Evolutionary conservation across 1,140 invertebrate species (phyloP).

Genomic region (Stegodyphus mimosarum): DNA sequence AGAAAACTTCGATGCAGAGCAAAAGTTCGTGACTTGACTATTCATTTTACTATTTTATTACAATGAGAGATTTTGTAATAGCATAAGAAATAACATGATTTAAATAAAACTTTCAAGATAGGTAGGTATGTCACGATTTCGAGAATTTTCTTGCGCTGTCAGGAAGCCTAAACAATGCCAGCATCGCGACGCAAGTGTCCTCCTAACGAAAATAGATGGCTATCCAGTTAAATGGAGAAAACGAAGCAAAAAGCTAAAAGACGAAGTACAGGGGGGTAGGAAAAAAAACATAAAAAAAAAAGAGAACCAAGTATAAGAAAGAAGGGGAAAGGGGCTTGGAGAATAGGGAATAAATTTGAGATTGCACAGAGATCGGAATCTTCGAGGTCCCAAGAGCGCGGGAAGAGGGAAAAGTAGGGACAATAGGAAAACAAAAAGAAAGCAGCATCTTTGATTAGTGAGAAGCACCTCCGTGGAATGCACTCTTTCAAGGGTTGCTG

Average conservation of each 20-base stretch:
- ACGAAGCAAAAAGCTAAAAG: slow-evolving; percentile 28
- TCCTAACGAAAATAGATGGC: slow-evolving; percentile 56
- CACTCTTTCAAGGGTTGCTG: slow-evolving; percentile 26
- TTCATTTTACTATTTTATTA: too few species aligned
- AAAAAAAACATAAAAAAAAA: background rate
- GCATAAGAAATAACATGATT: too few species aligned
- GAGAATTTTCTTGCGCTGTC: too few species aligned
- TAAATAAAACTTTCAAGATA: too few species aligned
- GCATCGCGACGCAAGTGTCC: too few species aligned
- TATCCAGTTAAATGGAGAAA: slow-evolving; percentile 35
- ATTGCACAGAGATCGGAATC: slow-evolving; percentile 58
- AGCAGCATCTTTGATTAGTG: slow-evolving; percentile 60
- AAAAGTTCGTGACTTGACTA: too few species aligned
- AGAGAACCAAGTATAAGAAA: background rate
- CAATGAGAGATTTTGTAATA: too few species aligned
- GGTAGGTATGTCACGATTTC: too few species aligned
- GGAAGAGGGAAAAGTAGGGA: slow-evolving; percentile 37
- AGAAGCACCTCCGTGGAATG: slow-evolving; percentile 53
- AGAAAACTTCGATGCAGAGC: too few species aligned
- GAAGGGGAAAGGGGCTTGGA: background rate
- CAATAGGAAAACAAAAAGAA: slow-evolving; percentile 59
- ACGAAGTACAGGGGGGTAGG: background rate
- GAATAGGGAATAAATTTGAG: slow-evolving; percentile 57
- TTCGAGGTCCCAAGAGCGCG: slow-evolving; percentile 13
- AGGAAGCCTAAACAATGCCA: too few species aligned